A percentile compares a stretch with the other conserved stretches of the same genome.
Conservation (phyloP, 1,140 invertebrate species). For the Drosophila obscura region DNA sequence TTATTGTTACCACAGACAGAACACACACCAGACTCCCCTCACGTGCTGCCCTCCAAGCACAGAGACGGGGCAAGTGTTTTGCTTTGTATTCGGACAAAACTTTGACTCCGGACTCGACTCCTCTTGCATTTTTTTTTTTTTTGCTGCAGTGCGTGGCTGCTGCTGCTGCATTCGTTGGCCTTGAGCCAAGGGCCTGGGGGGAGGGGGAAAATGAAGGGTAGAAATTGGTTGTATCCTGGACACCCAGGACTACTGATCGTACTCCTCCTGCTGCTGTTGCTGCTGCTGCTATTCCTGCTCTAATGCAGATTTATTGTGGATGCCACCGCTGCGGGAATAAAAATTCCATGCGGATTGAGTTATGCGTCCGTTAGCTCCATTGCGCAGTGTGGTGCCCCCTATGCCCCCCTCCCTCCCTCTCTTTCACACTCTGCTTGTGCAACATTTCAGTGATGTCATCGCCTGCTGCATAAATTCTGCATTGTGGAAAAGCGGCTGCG, state of each 20-base stretch:
- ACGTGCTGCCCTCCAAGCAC: background rate
- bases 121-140: conserved; percentile 9
- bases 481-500: conserved; percentile 11
- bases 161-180: conserved; percentile 46
- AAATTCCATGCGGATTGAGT: conserved; percentile 82
- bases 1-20: conserved; percentile 47
- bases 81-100: conserved; percentile 54
- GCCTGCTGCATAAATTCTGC: conserved; percentile 46
- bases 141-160: conserved; percentile 51
- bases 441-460: conserved; percentile 69
- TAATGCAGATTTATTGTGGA: conserved; percentile 81
- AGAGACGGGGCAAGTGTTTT: conserved; percentile 49
- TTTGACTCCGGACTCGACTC: conserved; percentile 15
- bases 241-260: background rate
- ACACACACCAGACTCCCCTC: conserved; percentile 38
- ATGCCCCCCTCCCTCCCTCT: background rate
- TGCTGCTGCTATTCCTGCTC: conserved; percentile 26
- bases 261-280: conserved; percentile 1
- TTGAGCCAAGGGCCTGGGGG: conserved; percentile 53
- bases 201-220: background rate
- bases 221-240: conserved; percentile 5
- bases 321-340: conserved; percentile 81
- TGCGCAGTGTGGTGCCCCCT: conserved; percentile 40
- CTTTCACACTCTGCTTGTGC: conserved; percentile 2
- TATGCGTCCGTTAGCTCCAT: conserved; percentile 80